Conservation (phyloP, 2,888 invertebrate genomes). For the Didymodactylos carnosus region DNA sequence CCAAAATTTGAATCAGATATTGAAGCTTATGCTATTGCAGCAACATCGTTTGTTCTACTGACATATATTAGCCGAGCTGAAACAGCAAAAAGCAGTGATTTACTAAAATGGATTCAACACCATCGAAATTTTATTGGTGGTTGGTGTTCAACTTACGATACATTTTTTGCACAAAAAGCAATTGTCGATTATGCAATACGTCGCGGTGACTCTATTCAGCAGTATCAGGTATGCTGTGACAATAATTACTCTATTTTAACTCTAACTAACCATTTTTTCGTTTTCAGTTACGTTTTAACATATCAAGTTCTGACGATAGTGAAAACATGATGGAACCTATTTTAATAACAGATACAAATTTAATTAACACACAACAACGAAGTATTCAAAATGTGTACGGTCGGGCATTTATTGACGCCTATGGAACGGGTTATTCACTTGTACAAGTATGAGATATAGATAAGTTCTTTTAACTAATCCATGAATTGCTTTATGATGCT, state of each 20-base stretch:
- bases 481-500: background rate
- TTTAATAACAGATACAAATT: slow-evolving; percentile 2
- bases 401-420: background rate
- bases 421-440: background rate
- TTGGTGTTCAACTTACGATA: slow-evolving; percentile 15
- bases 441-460: background rate
- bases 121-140: slow-evolving; percentile 30
- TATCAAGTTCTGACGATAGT: slow-evolving; percentile 8
- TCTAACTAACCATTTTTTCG: too few species aligned
- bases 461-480: background rate
- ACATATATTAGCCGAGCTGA: slow-evolving; percentile 42
- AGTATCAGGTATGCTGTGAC: too few species aligned
- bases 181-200: slow-evolving; percentile 6
- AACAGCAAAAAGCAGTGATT: slow-evolving; percentile 7
- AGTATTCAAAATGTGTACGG: background rate
- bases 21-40: slow-evolving; percentile 72
- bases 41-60: slow-evolving; percentile 71
- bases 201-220: slow-evolving; percentile 4
- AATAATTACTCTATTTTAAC: too few species aligned
- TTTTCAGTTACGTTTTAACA: slow-evolving; percentile 9
- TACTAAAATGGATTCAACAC: slow-evolving; percentile 30
- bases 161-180: slow-evolving; percentile 7
- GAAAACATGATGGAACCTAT: background rate
- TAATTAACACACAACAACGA: slow-evolving; percentile 5
- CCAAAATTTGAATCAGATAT: background rate